A percentile compares a stretch with the other conserved stretches of the same genome.
Conservation (phyloP, 2,888 invertebrate genomes). For the Lobophora halterata region DNA sequence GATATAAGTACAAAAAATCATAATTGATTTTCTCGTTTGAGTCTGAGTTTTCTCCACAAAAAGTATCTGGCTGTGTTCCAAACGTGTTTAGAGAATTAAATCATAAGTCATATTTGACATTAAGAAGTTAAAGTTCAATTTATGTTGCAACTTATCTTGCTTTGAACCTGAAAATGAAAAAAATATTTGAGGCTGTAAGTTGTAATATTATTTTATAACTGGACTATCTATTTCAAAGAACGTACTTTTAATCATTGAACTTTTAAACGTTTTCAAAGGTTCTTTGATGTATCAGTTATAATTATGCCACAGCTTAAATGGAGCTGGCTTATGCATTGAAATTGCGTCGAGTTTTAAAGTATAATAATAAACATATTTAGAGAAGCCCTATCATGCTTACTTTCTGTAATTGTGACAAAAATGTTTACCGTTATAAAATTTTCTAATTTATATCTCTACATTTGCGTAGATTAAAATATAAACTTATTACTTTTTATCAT, state of each 20-base stretch:
- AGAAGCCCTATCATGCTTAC: no score
- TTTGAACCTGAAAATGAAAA: conserved; percentile 14
- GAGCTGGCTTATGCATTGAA: no score
- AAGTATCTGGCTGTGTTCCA: conserved; percentile 26
- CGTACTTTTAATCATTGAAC: conserved; percentile 27
- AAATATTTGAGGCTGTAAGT: conserved; percentile 7
- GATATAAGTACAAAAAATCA: conserved; percentile 21
- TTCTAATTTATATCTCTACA: no score
- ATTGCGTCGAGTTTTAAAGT: no score
- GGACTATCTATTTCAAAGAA: conserved; percentile 17
- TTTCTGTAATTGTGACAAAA: no score
- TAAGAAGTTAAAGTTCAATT: conserved; percentile 24
- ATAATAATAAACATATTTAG: no score
- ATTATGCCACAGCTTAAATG: background rate
- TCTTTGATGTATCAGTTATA: conserved; percentile 16
- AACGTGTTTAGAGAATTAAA: conserved; percentile 39
- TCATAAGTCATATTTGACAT: conserved; percentile 39
- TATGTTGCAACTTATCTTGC: conserved; percentile 15
- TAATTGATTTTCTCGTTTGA: conserved; percentile 31
- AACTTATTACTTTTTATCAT: no score
- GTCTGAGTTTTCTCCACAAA: conserved; percentile 8
- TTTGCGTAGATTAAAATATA: no score
- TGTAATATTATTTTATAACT: conserved; percentile 14
- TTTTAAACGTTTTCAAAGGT: conserved; percentile 23
- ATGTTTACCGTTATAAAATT: no score